Percentiles rank a stretch among this genome's conserved stretches.
Conservation (phyloP, 2,888 invertebrate species). For the Drosophila histrio region DNA sequence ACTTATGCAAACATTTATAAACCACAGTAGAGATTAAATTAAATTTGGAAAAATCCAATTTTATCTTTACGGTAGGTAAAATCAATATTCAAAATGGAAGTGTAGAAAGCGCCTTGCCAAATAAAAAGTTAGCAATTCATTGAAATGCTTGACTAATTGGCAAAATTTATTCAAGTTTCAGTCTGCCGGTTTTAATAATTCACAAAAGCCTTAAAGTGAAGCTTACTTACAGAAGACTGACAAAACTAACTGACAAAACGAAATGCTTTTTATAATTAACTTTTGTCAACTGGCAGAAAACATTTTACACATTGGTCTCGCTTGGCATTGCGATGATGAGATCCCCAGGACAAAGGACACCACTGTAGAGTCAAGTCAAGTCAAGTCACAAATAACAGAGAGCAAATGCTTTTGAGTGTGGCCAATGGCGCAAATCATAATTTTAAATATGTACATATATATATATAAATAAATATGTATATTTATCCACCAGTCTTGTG, state of each 20-base stretch:
- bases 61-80: constrained; percentile 1
- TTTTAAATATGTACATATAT: constrained; percentile 63
- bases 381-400: constrained; percentile 8
- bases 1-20: not conserved
- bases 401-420: constrained; percentile 46
- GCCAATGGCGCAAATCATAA: constrained; percentile 72
- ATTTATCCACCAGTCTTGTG: constrained; percentile 4
- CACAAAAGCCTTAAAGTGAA: constrained; percentile 35
- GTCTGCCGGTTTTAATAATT: constrained; percentile 8
- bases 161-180: constrained; percentile 35
- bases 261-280: constrained; percentile 64
- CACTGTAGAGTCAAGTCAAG: constrained; percentile 10
- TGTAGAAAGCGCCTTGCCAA: constrained; percentile 8
- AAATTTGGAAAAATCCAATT: not conserved
- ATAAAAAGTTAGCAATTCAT: constrained; percentile 22
- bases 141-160: constrained; percentile 44
- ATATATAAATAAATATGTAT: not conserved
- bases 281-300: constrained; percentile 62
- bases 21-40: not conserved
- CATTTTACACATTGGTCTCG: constrained; percentile 39
- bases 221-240: constrained; percentile 3
- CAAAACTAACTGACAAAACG: constrained; percentile 9
- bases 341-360: constrained; percentile 22
- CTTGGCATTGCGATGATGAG: constrained; percentile 25
- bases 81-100: constrained; percentile 16